A percentile compares a stretch with the other conserved stretches of the same genome.
phyloP scores from a whole-genome alignment of 2,113 vertebrate genomes.

The Pipa parva region DNA sequence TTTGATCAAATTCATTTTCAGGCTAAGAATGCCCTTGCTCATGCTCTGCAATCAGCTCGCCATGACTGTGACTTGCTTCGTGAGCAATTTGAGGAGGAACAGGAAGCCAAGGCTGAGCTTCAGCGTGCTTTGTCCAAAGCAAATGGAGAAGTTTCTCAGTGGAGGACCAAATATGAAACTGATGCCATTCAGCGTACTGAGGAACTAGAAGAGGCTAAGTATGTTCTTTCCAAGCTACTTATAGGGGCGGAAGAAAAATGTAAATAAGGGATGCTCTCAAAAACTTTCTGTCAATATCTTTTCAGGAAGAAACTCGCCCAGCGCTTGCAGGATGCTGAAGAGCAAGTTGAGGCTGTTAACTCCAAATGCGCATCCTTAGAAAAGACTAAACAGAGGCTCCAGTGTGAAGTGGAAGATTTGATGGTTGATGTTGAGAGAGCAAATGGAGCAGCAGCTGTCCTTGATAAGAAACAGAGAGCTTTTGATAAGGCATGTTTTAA shows the following conservation, averaged over 20 bases:
- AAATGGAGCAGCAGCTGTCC: slow-evolving; percentile 56
- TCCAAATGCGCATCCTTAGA: slow-evolving; percentile 80
- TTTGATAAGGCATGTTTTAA: slow-evolving; percentile 71
- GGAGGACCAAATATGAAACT: slow-evolving; percentile 84
- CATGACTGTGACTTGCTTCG: slow-evolving; percentile 74
- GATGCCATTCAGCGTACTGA: slow-evolving; percentile 80
- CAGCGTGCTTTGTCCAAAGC: slow-evolving; percentile 76
- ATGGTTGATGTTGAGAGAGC: slow-evolving; percentile 64
- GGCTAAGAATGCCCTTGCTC: slow-evolving; percentile 63
- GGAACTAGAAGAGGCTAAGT: slow-evolving; percentile 80
- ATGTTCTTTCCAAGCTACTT: slow-evolving; percentile 38
- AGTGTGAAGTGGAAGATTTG: slow-evolving; percentile 68
- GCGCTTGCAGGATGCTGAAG: slow-evolving; percentile 85
- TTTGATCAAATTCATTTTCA: too few species aligned
- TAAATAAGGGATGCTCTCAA: not conserved
- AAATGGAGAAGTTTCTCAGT: slow-evolving; percentile 76
- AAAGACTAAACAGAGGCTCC: slow-evolving; percentile 77
- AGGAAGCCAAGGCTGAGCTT: slow-evolving; percentile 77
- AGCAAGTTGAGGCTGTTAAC: slow-evolving; percentile 66
- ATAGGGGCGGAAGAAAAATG: not conserved
- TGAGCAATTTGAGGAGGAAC: slow-evolving; percentile 84
- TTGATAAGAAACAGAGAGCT: slow-evolving; percentile 65
- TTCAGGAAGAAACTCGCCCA: slow-evolving; percentile 82
- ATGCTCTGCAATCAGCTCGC: slow-evolving; percentile 59
- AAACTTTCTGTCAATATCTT: not conserved